Percentiles rank a stretch among this genome's conserved stretches.
These are phyloP conservation scores for Rhynchopsitta pachyrhyncha DNA, from an alignment of 2,113 vertebrate species.

Conservation along the genomic window DNA sequence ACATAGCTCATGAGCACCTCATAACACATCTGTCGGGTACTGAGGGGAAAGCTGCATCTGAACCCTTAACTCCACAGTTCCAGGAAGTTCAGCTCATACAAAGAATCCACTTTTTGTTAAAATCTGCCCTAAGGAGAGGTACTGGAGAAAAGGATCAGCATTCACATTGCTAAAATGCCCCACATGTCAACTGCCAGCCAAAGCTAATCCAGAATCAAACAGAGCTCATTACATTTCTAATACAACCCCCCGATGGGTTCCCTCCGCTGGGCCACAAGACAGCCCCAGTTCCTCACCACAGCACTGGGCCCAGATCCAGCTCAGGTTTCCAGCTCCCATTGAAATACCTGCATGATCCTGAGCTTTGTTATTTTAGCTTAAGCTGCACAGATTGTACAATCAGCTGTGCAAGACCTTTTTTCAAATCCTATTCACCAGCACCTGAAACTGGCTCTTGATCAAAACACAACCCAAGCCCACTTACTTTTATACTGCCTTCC, in stretches of 20 bases:
- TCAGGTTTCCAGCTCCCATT: background rate
- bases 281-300: background rate
- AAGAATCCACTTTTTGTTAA: background rate
- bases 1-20: background rate
- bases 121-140: background rate
- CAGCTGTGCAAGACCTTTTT: background rate
- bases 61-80: background rate
- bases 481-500: background rate
- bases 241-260: background rate
- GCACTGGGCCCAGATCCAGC: background rate
- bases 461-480: background rate
- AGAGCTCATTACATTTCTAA: background rate
- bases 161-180: background rate
- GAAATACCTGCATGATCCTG: background rate
- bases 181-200: background rate
- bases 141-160: background rate
- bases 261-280: background rate
- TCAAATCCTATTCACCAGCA: background rate
- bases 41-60: background rate
- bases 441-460: background rate
- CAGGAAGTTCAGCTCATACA: background rate
- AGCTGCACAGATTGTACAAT: background rate
- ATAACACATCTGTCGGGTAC: conserved; percentile 35
- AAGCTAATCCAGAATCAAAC: background rate
- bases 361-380: background rate